phyloP scores from a whole-genome alignment of 2,888 invertebrate species.

The Ormyrus pomaceus region DNA sequence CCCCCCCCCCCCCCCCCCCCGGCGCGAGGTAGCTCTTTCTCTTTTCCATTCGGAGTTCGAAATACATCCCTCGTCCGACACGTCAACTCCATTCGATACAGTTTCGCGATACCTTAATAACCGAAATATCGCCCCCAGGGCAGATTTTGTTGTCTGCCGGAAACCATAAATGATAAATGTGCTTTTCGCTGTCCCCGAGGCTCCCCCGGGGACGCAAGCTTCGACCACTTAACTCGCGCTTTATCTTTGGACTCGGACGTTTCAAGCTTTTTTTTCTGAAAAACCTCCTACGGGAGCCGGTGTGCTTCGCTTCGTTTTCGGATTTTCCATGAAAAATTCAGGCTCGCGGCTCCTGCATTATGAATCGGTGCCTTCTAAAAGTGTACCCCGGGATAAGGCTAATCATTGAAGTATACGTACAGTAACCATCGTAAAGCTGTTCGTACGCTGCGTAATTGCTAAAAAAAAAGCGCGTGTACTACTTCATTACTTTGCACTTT shows the following conservation, averaged over 20 bases:
- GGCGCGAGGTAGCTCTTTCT: neutral
- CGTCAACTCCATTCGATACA: constrained; percentile 57
- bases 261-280: constrained; percentile 50
- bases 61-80: constrained; percentile 37
- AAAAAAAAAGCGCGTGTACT: too few relatives aligned
- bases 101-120: constrained; percentile 70
- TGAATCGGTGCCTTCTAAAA: neutral
- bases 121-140: constrained; percentile 71
- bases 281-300: constrained; percentile 1
- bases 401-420: too few relatives aligned
- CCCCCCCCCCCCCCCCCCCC: neutral
- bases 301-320: constrained; percentile 40
- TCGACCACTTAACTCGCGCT: constrained; percentile 58
- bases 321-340: constrained; percentile 42
- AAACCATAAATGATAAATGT: constrained; percentile 68
- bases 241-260: constrained; percentile 55
- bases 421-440: too few relatives aligned
- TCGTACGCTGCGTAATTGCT: too few relatives aligned
- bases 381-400: too few relatives aligned
- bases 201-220: constrained; percentile 50
- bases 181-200: constrained; percentile 63
- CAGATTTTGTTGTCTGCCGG: constrained; percentile 67
- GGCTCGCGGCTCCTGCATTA: constrained; percentile 7
- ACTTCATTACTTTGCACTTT: too few relatives aligned
- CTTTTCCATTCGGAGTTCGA: constrained; percentile 19